These are phyloP conservation scores for Zygothrica quintamaculata DNA, from an alignment of 2,888 invertebrate genomes.

Conservation along the genomic window DNA sequence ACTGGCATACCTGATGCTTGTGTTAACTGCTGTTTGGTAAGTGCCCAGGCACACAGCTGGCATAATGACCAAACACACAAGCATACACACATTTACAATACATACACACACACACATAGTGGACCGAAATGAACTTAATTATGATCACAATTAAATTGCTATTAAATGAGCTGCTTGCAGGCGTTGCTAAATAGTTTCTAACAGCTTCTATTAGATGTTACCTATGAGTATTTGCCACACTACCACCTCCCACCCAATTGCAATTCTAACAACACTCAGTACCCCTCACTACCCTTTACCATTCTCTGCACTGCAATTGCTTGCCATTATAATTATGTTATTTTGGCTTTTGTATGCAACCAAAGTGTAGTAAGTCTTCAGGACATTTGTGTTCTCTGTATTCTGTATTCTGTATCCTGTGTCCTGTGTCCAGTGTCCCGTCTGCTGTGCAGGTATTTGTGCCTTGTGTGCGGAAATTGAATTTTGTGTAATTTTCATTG, in stretches of 20 bases:
- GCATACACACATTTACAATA: slow-evolving; percentile 2
- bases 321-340: slow-evolving; percentile 65
- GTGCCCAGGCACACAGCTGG: slow-evolving; percentile 14
- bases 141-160: slow-evolving; percentile 70
- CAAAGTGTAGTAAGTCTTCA: slow-evolving; percentile 26
- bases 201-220: not conserved
- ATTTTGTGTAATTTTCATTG: slow-evolving; percentile 74
- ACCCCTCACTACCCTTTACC: too few species aligned
- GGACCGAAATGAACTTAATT: slow-evolving; percentile 47
- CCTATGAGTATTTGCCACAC: not conserved
- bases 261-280: too few species aligned
- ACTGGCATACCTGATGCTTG: slow-evolving; percentile 2
- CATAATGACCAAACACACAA: slow-evolving; percentile 26
- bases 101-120: not conserved
- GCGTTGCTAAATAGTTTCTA: slow-evolving; percentile 1
- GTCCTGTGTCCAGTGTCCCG: too few species aligned
- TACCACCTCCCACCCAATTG: too few species aligned
- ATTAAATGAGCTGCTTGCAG: slow-evolving; percentile 58
- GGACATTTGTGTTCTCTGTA: slow-evolving; percentile 14
- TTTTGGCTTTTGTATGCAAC: slow-evolving; percentile 52
- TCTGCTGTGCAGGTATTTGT: slow-evolving; percentile 12
- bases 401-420: too few species aligned
- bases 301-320: not conserved
- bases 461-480: slow-evolving; percentile 60
- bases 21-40: slow-evolving; percentile 7